Evolutionary conservation across 2,888 invertebrate genomes (phyloP).

Genomic region (Thera obeliscata): DNA sequence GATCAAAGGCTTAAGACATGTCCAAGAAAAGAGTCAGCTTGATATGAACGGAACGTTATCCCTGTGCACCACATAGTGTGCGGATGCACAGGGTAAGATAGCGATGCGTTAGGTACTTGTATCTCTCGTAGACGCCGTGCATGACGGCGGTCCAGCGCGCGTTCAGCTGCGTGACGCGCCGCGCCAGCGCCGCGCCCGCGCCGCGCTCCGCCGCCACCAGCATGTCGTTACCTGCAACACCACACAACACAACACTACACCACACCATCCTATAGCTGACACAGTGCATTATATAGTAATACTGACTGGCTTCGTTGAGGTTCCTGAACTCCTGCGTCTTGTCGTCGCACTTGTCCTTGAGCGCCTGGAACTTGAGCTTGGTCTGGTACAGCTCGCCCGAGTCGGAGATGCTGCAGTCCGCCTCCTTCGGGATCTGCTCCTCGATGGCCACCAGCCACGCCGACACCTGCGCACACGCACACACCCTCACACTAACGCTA

Average conservation of each 20-base stretch:
- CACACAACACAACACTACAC: not conserved
- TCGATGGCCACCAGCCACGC: conserved; percentile 87
- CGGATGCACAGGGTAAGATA: no score
- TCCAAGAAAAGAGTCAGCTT: not conserved
- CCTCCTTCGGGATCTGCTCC: conserved; percentile 85
- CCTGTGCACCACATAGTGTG: not conserved
- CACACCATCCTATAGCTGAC: not conserved
- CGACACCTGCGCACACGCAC: not conserved
- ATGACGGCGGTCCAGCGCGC: conserved; percentile 89
- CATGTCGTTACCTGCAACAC: conserved; percentile 83
- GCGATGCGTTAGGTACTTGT: conserved; percentile 65
- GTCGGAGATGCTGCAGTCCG: conserved; percentile 84
- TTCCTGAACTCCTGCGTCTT: conserved; percentile 87
- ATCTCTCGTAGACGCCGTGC: conserved; percentile 87
- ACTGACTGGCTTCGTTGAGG: conserved; percentile 86
- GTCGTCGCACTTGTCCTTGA: conserved; percentile 89
- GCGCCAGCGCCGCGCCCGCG: conserved; percentile 86
- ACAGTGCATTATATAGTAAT: no score
- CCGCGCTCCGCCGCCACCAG: conserved; percentile 80
- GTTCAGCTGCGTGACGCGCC: conserved; percentile 87
- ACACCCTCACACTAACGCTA: not conserved
- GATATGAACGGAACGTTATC: not conserved
- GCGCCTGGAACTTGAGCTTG: conserved; percentile 87
- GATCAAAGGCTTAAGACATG: not conserved
- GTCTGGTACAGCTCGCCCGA: conserved; percentile 89